These are phyloP conservation scores for Drosophila prostipennis DNA, from an alignment of 2,888 invertebrate genomes.

Conservation along the genomic window DNA sequence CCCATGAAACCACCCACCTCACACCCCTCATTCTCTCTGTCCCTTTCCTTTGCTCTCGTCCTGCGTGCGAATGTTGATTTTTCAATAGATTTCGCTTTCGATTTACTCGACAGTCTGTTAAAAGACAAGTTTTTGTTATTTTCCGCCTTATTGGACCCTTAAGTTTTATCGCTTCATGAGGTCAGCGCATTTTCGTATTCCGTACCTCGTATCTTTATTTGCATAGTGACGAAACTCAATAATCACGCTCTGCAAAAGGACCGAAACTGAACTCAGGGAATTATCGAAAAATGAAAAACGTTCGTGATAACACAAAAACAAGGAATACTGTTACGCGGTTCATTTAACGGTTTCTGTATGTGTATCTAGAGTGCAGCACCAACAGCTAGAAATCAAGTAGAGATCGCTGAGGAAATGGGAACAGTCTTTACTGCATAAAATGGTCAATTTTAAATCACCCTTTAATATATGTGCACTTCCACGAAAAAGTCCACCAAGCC, in stretches of 20 bases:
- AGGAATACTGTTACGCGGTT: slow-evolving; percentile 31
- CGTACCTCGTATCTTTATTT: slow-evolving; percentile 34
- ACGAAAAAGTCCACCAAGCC: too few relatives aligned
- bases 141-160: slow-evolving; percentile 7
- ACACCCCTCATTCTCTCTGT: slow-evolving; percentile 19
- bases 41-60: slow-evolving; percentile 8
- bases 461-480: neutral
- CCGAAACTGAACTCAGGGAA: too few relatives aligned
- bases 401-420: slow-evolving; percentile 48
- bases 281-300: slow-evolving; percentile 35
- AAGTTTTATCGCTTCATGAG: slow-evolving; percentile 16
- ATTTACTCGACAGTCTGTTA: slow-evolving; percentile 27
- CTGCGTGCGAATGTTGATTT: slow-evolving; percentile 45
- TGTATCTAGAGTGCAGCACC: slow-evolving; percentile 26
- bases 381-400: slow-evolving; percentile 48
- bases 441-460: too few relatives aligned
- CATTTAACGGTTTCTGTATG: slow-evolving; percentile 47
- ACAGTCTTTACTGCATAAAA: neutral
- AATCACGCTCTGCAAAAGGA: slow-evolving; percentile 24
- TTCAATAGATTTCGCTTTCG: slow-evolving; percentile 65
- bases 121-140: neutral
- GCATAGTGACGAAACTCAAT: slow-evolving; percentile 42
- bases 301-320: slow-evolving; percentile 43
- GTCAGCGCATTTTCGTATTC: slow-evolving; percentile 18
- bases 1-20: slow-evolving; percentile 1